phyloP scores from a whole-genome alignment of 1,140 invertebrate genomes.

The Drosophila orosa region DNA sequence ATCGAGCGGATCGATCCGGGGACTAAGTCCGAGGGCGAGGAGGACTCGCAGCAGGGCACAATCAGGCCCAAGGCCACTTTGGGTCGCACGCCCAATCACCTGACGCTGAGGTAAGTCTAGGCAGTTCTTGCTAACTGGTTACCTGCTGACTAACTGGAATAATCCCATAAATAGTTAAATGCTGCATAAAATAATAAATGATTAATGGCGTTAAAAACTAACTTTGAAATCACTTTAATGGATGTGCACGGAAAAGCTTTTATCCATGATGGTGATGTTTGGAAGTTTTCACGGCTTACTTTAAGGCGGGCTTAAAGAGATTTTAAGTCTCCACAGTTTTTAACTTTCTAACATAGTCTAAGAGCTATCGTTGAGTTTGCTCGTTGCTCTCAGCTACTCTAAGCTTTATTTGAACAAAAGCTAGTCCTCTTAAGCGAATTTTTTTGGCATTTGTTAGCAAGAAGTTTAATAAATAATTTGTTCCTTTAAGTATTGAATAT shows the following conservation, averaged over 20 bases:
- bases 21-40: conserved; percentile 94
- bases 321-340: too few relatives aligned
- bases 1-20: conserved; percentile 88
- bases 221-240: not conserved
- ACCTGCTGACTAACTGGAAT: conserved; percentile 44
- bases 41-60: conserved; percentile 89
- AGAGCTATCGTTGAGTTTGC: not conserved
- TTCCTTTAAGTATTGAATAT: not conserved
- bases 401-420: not conserved
- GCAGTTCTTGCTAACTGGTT: conserved; percentile 8
- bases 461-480: not conserved
- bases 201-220: not conserved
- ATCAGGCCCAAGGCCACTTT: conserved; percentile 89
- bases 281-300: not conserved
- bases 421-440: not conserved
- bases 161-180: not conserved
- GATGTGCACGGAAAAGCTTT: not conserved
- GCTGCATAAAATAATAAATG: not conserved
- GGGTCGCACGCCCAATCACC: conserved; percentile 95
- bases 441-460: not conserved
- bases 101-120: conserved; percentile 89
- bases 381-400: not conserved
- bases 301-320: too few relatives aligned
- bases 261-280: not conserved
- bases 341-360: not conserved